These are phyloP conservation scores for Cryptomyrus ogoouensis DNA, from an alignment of 2,113 vertebrate genomes.

Conservation along the genomic window DNA sequence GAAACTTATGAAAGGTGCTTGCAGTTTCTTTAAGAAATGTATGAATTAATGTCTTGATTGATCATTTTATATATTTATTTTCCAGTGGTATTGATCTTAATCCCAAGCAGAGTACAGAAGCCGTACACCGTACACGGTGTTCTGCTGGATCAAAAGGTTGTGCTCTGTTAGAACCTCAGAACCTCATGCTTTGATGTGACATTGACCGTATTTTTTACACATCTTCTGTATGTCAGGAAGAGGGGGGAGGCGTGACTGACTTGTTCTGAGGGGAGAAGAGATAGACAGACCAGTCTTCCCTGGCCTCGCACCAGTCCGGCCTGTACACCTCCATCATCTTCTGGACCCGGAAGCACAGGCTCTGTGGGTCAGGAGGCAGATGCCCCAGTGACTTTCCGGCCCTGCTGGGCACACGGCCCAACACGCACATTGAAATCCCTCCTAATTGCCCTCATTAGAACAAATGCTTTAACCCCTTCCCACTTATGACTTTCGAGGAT, in stretches of 20 bases:
- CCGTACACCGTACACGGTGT: background rate
- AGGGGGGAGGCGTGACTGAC: constrained; percentile 48
- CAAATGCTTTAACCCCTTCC: background rate
- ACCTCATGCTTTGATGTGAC: background rate
- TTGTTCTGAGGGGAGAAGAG: constrained; percentile 94
- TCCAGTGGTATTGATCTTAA: background rate
- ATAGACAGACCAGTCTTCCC: constrained; percentile 72
- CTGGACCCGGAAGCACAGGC: constrained; percentile 83
- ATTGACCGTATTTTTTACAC: background rate
- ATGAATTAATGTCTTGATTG: background rate
- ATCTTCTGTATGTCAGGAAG: background rate
- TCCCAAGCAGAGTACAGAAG: background rate
- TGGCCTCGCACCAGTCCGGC: constrained; percentile 86
- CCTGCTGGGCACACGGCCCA: too few species aligned
- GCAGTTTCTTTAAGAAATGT: background rate
- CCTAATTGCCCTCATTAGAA: background rate
- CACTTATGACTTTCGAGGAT: background rate
- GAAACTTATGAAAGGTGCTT: background rate
- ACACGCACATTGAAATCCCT: background rate
- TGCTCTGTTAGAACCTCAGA: background rate
- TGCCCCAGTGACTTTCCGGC: constrained; percentile 35
- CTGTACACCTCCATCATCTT: constrained; percentile 97
- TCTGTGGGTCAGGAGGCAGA: constrained; percentile 55
- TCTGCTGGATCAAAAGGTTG: background rate
- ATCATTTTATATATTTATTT: background rate